These are phyloP conservation scores for Ailuropoda melanoleuca DNA, from an alignment of 2,113 vertebrate genomes.

Conservation along the genomic window DNA sequence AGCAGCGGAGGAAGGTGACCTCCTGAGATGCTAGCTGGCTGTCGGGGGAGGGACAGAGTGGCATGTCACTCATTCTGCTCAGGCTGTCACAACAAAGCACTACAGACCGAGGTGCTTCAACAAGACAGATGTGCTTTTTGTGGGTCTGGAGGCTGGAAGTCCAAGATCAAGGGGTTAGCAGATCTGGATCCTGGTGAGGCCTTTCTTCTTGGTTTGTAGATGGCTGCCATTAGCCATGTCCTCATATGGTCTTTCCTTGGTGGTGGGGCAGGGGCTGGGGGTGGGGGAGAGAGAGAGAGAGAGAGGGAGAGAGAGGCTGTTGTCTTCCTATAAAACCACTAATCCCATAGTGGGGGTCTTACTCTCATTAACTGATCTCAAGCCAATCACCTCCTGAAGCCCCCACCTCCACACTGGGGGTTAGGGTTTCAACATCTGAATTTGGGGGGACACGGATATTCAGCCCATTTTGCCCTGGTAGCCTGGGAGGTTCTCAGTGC, in stretches of 20 bases:
- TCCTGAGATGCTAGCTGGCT: neutral
- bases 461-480: neutral
- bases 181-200: neutral
- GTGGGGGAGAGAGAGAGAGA: neutral
- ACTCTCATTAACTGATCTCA: neutral
- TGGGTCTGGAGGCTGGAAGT: neutral
- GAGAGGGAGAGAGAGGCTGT: neutral
- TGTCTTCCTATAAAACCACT: neutral
- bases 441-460: neutral
- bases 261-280: neutral
- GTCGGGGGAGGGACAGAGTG: neutral
- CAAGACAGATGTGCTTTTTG: neutral
- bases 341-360: neutral
- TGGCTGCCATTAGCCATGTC: neutral
- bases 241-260: neutral
- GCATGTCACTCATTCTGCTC: neutral
- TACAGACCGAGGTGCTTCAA: neutral
- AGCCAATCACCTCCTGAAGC: neutral
- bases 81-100: neutral
- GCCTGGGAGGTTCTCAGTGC: neutral
- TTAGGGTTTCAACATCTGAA: neutral
- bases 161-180: neutral
- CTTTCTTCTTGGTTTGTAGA: neutral
- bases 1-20: slow-evolving; percentile 26
- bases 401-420: neutral